Percentiles rank a stretch among this genome's conserved stretches.
Evolutionary conservation across 2,113 vertebrate species (phyloP).

Genomic region (Prolemur simus): DNA sequence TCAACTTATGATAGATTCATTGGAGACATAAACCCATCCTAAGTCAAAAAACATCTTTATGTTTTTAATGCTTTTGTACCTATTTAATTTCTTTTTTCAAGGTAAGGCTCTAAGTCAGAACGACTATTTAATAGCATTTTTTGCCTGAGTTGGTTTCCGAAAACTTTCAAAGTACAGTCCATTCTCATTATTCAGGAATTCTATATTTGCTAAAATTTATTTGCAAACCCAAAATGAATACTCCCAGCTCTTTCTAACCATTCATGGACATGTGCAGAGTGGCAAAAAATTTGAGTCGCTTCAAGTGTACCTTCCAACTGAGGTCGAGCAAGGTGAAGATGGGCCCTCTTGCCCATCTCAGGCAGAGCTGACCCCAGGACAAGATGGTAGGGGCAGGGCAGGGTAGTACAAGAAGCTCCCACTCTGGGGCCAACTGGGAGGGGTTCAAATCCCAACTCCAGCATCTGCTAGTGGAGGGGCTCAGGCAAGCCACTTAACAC

Average conservation of each 20-base stretch:
- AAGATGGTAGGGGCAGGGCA: not conserved
- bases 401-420: not conserved
- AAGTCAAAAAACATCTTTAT: not conserved
- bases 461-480: too few relatives aligned
- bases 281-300: not conserved
- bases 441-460: not conserved
- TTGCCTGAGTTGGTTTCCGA: not conserved
- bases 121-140: not conserved
- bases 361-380: not conserved
- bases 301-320: not conserved
- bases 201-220: not conserved
- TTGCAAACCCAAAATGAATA: not conserved
- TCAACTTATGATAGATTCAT: not conserved
- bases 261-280: too few relatives aligned
- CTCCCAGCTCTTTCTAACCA: too few relatives aligned
- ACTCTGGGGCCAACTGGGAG: rapidly evolving
- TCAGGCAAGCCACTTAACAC: not conserved
- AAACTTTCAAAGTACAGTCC: not conserved
- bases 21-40: not conserved
- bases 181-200: not conserved
- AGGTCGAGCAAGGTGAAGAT: not conserved
- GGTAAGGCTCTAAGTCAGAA: not conserved
- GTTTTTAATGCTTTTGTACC: not conserved
- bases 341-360: not conserved
- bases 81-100: not conserved